Base-by-base conservation (phyloP, 2,888 invertebrate species). In the Hololepta plana region DNA sequence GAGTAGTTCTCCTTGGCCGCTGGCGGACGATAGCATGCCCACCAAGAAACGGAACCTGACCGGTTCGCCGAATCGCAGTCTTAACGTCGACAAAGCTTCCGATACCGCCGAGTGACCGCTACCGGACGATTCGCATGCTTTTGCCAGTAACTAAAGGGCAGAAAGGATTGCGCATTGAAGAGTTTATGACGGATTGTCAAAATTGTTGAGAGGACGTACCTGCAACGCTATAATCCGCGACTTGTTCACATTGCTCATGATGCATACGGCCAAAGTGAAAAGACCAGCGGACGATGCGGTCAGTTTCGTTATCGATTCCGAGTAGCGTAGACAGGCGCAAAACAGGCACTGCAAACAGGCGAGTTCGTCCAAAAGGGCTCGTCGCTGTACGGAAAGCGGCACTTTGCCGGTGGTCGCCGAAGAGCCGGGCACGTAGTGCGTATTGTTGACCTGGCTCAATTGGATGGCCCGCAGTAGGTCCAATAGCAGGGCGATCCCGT, bases 21-120 rank as follows among this genome's bases (percentile, higher is more conserved):
- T 75, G 0, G 73, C 63, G 29, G 82, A 81, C 41, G 76, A 74
- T 31, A 90, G 62, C 67, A 88, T 87, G 2, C 88, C 88, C 4
- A 87, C 76, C 1, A 91, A 64, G 46, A 91, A 77, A 32, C 90
- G 67, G 55, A 91, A 91, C 46, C 90, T 68, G 4, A 90, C 88
- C 0, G 90, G 88, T 49, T 93, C 91, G 3, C 87, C 88, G 47
- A 82, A 84, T 31, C 87, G 67, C 4, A 91, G 60, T 17, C 90
- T 64, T 27, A 91, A 61, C 0, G 88, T 85, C 0, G 88, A 84
- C 36, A 91, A 66, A 0, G 91, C 87, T 51, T 91, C 91, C 1
- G 88, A 80, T 9, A 91, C 82, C 35, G 81, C 73, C 19, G 72
- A 67, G 55, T 88, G 85, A 1, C 88, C 90, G 28, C 62, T 65